A percentile compares a stretch with the other conserved stretches of the same genome.
Evolutionary conservation across 53 echinoderm and acorn worm species (phyloP).

Genomic region (Holothuria scabra): DNA sequence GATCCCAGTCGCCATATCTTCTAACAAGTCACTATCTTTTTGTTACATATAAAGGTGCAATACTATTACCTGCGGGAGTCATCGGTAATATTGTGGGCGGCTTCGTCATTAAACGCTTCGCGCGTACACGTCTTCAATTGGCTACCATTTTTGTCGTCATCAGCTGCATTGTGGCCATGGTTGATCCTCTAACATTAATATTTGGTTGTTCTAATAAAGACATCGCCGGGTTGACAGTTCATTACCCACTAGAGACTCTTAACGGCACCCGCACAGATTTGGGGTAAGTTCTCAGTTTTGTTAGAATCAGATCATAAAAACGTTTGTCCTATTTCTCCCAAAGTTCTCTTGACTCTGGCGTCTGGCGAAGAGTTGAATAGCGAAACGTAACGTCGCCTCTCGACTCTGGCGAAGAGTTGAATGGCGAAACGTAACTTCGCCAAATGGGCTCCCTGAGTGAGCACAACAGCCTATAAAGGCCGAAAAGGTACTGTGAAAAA

Average conservation of each 20-base stretch:
- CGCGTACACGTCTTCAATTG: conserved; percentile 15
- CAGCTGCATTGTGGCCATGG: neutral
- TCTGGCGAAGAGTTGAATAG: no score
- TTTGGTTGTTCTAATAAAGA: conserved; percentile 41
- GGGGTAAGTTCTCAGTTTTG: neutral
- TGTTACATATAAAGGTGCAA: conserved; percentile 42
- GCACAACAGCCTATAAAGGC: no score
- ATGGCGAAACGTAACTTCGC: no score
- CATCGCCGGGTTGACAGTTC: conserved; percentile 38
- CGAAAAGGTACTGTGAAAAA: no score
- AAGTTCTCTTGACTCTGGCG: no score
- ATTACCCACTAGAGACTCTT: conserved; percentile 14
- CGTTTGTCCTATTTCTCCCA: no score
- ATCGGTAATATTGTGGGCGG: conserved; percentile 79
- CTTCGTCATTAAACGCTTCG: conserved; percentile 70
- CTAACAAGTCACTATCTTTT: no score
- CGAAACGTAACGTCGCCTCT: no score
- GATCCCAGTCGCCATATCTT: no score
- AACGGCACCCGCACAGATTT: neutral
- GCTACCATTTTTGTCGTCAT: conserved; percentile 30
- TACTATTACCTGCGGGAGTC: conserved; percentile 64
- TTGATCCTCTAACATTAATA: conserved; percentile 18
- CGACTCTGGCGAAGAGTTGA: no score
- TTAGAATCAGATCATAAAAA: no score
- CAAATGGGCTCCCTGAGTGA: no score